phyloP scores from a whole-genome alignment of 2,888 invertebrate genomes.

The Spisula subtruncata region DNA sequence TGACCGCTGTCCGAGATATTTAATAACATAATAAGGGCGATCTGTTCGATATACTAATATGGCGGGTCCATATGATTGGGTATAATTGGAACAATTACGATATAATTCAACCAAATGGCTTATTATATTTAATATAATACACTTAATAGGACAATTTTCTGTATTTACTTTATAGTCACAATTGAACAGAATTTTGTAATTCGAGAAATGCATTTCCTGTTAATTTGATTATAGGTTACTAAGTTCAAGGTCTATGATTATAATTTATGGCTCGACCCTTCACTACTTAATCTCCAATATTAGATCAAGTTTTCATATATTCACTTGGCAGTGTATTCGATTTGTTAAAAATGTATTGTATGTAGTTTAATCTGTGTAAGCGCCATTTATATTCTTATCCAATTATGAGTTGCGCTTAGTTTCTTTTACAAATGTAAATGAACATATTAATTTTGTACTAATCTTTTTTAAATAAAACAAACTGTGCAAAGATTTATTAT shows the following conservation, averaged over 20 bases:
- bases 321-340: no score
- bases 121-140: background rate
- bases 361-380: no score
- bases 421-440: no score
- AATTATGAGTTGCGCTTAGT: no score
- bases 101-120: background rate
- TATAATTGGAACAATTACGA: background rate
- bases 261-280: background rate
- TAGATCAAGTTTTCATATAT: no score
- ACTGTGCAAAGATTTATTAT: no score
- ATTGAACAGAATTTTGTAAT: background rate
- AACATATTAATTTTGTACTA: no score
- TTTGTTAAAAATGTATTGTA: no score
- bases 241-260: background rate
- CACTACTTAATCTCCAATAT: no score
- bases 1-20: conserved; percentile 34
- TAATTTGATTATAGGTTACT: background rate
- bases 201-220: background rate
- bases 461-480: no score
- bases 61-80: background rate
- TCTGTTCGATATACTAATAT: background rate
- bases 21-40: conserved; percentile 31
- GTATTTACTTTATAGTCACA: background rate
- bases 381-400: no score
- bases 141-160: background rate